These are phyloP conservation scores for Myopa testacea DNA, from an alignment of 2,888 invertebrate species.

Conservation along the genomic window DNA sequence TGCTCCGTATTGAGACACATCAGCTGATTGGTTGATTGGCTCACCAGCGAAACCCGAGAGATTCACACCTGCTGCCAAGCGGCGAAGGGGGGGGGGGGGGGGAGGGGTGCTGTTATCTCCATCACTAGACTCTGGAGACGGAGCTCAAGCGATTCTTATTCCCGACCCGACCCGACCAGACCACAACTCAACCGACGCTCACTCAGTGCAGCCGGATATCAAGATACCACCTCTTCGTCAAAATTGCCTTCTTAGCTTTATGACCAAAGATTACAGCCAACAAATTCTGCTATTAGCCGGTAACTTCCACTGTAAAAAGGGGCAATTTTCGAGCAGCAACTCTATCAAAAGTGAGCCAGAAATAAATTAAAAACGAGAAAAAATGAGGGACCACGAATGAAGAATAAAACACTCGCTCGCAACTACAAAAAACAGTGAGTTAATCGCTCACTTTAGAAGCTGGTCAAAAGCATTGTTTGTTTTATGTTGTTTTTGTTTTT, in stretches of 20 bases:
- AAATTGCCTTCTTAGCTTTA: background rate
- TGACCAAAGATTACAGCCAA: background rate
- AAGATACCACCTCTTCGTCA: background rate
- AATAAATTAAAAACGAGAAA: background rate
- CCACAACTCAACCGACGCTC: too few relatives aligned
- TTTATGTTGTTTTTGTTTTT: background rate
- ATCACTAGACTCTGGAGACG: too few relatives aligned
- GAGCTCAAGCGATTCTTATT: too few relatives aligned
- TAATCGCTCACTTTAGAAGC: constrained; percentile 2
- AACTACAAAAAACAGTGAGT: background rate
- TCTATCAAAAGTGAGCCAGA: constrained; percentile 2
- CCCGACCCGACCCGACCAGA: too few relatives aligned
- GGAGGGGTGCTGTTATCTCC: too few relatives aligned
- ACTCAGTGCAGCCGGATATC: background rate
- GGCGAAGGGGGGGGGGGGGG: too few relatives aligned
- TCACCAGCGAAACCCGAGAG: too few relatives aligned
- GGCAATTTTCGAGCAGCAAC: background rate
- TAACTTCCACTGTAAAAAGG: background rate
- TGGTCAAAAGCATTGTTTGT: background rate
- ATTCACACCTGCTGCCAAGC: too few relatives aligned
- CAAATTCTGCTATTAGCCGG: background rate
- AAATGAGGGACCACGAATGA: background rate
- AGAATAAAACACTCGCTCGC: background rate
- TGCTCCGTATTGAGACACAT: too few relatives aligned
- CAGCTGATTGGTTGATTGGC: too few relatives aligned